Base-by-base conservation (phyloP, 2,797 vertebrate genomes). In the Loriculus beryllinus region DNA sequence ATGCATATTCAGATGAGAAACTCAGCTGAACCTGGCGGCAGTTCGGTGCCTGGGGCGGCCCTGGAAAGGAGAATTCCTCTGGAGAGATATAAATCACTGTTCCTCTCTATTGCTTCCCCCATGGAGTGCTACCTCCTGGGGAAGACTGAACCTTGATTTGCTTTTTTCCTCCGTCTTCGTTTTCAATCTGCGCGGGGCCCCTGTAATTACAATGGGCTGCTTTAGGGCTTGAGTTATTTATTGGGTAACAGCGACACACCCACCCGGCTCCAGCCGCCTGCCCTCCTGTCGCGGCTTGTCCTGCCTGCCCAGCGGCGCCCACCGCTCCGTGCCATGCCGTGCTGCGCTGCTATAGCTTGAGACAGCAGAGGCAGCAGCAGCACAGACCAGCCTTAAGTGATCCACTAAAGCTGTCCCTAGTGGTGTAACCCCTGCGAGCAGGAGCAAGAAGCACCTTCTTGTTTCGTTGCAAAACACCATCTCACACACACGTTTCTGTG, bases 161-260 rank as follows among this genome's bases (percentile, higher is more conserved):
- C 84, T 82, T 90, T 82, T 77, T 47, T 16, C 54, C 78, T 82
- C n/a, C 65, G 88, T 70, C 82, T 95, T 89, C 79, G 0, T 89
- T 93, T 94, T 92, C 92, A 91, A 78, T 83, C 86, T 74, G 82
- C 35, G 35, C 92, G 63, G 92, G 88, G 89, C 86, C 91, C 93
- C 91, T 64, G 45, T 96, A 94, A 94, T 96, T 96, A 94, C 93
- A 88, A 86, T 59, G 83, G 84, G 92, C 89, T 92, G 96, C 94
- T 93, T 70, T 91, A 94, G 90, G 95, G 94, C 92, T 80, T 92
- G 91, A 86, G 94, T 92, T 94, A 93, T 90, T 95, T 88, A 92
- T 97, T 97, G 97, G 93, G 95, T 90, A 97, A 96, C 94, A 97
- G 76, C 21, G 72, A 92, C 96, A 96, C 92, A 56, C 94, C 94